Conservation (phyloP, 2,888 invertebrate species). For the Agrochola macilenta region DNA sequence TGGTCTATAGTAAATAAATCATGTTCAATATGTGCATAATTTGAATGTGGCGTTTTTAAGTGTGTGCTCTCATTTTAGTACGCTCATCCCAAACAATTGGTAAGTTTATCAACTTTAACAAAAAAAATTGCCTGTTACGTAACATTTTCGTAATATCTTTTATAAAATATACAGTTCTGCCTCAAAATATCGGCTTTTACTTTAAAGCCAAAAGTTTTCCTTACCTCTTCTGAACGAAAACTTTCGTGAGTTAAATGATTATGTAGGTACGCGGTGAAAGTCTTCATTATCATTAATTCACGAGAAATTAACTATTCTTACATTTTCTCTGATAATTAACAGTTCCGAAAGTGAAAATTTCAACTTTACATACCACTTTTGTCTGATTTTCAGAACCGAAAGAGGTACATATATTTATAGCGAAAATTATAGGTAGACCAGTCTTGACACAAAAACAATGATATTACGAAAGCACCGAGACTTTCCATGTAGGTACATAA, state of each 20-base stretch:
- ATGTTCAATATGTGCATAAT: background rate
- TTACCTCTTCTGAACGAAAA: no score
- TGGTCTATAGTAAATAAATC: background rate
- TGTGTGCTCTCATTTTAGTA: background rate
- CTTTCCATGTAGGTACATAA: no score
- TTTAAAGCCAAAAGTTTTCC: background rate
- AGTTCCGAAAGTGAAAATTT: background rate
- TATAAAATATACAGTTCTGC: no score
- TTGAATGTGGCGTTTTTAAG: background rate
- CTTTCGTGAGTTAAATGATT: background rate
- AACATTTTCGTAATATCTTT: background rate
- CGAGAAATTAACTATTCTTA: background rate
- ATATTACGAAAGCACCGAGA: background rate
- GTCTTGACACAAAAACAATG: no score
- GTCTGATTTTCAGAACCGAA: background rate
- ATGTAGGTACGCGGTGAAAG: background rate
- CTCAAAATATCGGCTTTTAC: background rate
- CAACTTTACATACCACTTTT: background rate
- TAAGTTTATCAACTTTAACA: background rate
- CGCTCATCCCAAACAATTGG: background rate
- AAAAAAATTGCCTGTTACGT: background rate
- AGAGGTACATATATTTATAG: background rate
- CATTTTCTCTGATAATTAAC: background rate
- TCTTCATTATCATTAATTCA: slow-evolving; percentile 5
- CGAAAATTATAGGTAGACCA: no score